phyloP scores from a whole-genome alignment of 2,888 invertebrate species.

The Sarcophaga variegata region DNA sequence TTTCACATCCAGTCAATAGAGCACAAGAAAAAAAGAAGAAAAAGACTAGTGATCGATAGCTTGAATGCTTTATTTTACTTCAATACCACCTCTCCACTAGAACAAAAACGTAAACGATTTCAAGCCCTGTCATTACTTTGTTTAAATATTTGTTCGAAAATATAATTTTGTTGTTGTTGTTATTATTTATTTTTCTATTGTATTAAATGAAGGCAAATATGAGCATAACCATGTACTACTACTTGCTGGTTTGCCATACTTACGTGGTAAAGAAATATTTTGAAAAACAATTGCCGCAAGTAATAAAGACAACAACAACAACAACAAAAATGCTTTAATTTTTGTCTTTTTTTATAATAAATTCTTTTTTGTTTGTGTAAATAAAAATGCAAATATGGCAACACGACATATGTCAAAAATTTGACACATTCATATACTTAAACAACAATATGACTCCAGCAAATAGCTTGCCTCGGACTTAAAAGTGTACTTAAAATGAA shows the following conservation, averaged over 20 bases:
- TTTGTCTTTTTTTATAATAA: conserved; percentile 8
- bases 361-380: neutral
- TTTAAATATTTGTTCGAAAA: conserved; percentile 53
- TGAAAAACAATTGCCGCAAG: conserved; percentile 43
- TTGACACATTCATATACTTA: conserved; percentile 57
- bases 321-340: conserved; percentile 24
- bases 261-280: neutral
- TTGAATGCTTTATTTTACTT: neutral
- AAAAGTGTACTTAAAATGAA: neutral
- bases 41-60: neutral
- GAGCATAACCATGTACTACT: conserved; percentile 1
- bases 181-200: neutral
- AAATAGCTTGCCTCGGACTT: too few relatives aligned
- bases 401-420: conserved; percentile 66
- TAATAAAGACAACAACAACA: conserved; percentile 14
- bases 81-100: too few relatives aligned
- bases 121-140: conserved; percentile 62
- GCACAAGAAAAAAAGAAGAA: too few relatives aligned
- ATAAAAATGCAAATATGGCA: conserved; percentile 66
- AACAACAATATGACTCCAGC: conserved; percentile 28
- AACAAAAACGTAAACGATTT: conserved; percentile 42
- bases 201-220: conserved; percentile 25
- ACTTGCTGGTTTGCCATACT: neutral
- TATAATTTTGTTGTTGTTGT: neutral
- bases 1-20: neutral